phyloP scores from a whole-genome alignment of 2,888 invertebrate genomes.

The Eupithecia inturbata region DNA sequence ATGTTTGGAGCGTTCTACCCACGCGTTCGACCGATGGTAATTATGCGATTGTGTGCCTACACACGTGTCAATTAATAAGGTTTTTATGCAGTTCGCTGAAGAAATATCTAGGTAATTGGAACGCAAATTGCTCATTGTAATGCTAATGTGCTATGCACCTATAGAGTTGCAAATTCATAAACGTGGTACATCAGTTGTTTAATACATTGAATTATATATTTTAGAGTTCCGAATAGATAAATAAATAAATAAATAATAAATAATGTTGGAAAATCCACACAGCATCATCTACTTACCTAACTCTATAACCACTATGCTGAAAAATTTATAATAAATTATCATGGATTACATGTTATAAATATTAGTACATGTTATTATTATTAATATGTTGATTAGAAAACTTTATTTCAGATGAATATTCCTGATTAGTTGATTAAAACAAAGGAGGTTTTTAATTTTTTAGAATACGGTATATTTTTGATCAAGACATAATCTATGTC shows the following conservation, averaged over 20 bases:
- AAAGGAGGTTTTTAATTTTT: background rate
- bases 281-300: no score
- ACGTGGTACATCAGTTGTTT: background rate
- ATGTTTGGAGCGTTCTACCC: constrained; percentile 28
- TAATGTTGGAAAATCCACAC: no score
- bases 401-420: background rate
- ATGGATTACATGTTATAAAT: no score
- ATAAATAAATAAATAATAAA: no score
- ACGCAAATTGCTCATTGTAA: constrained; percentile 7
- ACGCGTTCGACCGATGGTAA: constrained; percentile 37
- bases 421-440: background rate
- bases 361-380: no score
- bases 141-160: constrained; percentile 1
- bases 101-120: constrained; percentile 28
- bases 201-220: background rate
- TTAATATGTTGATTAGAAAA: no score
- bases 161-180: background rate
- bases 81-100: constrained; percentile 28
- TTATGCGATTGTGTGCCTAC: constrained; percentile 41
- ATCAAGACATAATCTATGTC: background rate
- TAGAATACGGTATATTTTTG: background rate
- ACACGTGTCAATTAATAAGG: constrained; percentile 42
- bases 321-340: no score
- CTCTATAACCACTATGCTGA: background rate
- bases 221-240: background rate